These are phyloP conservation scores for Scaptomyza tumidula DNA, from an alignment of 2,888 invertebrate genomes.

Conservation along the genomic window DNA sequence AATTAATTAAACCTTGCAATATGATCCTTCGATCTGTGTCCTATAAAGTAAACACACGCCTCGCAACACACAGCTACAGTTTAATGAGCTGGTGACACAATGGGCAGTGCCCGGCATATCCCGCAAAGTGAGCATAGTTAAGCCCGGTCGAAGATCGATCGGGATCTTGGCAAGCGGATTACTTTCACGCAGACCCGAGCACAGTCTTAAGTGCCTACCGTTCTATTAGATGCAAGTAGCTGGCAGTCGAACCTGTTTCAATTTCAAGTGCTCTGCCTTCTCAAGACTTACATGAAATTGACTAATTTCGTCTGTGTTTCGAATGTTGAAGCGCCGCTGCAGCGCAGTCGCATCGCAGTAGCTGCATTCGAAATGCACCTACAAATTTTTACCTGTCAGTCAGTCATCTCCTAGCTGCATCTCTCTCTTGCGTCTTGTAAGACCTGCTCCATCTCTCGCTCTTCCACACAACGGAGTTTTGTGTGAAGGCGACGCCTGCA, in stretches of 20 bases:
- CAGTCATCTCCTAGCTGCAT: slow-evolving; percentile 29
- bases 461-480: slow-evolving; percentile 31
- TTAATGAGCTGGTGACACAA: slow-evolving; percentile 72
- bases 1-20: slow-evolving; percentile 59
- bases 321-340: slow-evolving; percentile 32
- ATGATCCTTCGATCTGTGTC: slow-evolving; percentile 36
- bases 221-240: slow-evolving; percentile 42
- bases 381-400: slow-evolving; percentile 76
- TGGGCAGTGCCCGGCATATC: slow-evolving; percentile 45
- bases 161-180: slow-evolving; percentile 58
- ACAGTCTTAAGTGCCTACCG: slow-evolving; percentile 52
- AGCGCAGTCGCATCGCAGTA: slow-evolving; percentile 39
- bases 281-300: slow-evolving; percentile 75
- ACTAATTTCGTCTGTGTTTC: slow-evolving; percentile 71
- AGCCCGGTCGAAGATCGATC: slow-evolving; percentile 27
- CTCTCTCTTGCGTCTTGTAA: slow-evolving; percentile 20
- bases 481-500: slow-evolving; percentile 70
- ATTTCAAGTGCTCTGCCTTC: slow-evolving; percentile 56
- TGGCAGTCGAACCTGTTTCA: slow-evolving; percentile 66
- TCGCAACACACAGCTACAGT: slow-evolving; percentile 27
- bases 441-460: slow-evolving; percentile 8
- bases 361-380: slow-evolving; percentile 66
- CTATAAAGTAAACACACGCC: slow-evolving; percentile 23
- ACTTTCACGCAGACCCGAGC: slow-evolving; percentile 62
- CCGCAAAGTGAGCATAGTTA: slow-evolving; percentile 47